Base-by-base conservation (phyloP, 2,888 invertebrate species). In the Andrena chrysosceles region DNA sequence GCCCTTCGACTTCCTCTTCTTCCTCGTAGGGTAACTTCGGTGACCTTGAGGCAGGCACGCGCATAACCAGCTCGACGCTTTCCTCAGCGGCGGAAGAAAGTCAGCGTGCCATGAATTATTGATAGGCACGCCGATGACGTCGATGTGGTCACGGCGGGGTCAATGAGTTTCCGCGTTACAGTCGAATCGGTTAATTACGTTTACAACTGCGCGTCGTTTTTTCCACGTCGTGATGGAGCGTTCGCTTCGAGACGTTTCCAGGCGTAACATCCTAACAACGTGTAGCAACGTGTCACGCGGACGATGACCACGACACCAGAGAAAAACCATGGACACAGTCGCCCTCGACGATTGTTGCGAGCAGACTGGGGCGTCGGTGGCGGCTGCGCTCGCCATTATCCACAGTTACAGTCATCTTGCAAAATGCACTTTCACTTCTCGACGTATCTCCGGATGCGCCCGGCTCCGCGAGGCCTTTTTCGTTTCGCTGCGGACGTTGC, bases 371-470 rank as follows among this genome's bases (percentile, higher is more conserved):
- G 48, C 76, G 75, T 84, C 85, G 84, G 74, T 64, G 73, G 64
- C 85, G 71, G 66, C 73, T 82, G 71, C 79, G 68, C 77, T 77
- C 70, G 71, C 77, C 84, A 76, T 86, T 88, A 87, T 82, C 78
- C 86, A 62, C 71, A 52, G 86, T 84, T 83, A 81, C 87, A 83
- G 77, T 89, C 89, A 87, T 89, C 85, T 85, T 89, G 81, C 86
- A 87, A 89, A 89, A 89, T 77, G 80, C 83, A 89, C 89, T 89
- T 89, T 89, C 89, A 89, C 89, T 89, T 83, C 81, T 82, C 83
- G 76, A 75, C 78, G 76, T 87, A 87, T 85, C 86, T 81, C 84
- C 87, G 87, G 87, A 87, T 87, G 86, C 82, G 77, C 71, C 78
- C 79, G 81, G 85, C 71, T 85, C 77, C 63, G 67, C 81, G 77